Base-by-base conservation (phyloP, 2,888 invertebrate genomes). In the Leptopterna dolabrata region DNA sequence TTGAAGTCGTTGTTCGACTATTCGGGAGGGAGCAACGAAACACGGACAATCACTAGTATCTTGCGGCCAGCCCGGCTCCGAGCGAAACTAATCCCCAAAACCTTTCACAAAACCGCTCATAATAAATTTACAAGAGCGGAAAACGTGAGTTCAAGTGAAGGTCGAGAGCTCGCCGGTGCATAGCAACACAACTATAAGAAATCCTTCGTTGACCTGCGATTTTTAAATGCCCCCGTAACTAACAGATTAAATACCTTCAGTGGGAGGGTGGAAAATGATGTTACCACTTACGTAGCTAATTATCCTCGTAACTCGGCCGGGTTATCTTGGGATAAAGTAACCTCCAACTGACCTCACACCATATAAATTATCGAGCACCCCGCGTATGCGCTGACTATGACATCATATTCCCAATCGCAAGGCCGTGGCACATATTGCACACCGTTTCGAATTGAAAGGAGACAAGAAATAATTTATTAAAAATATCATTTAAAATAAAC, bases 91-190 rank as follows among this genome's bases (percentile, higher is more conserved):
- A 51, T 16, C 51, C 51, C 24, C 63, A 63, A 63, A 63, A 63
- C 63, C 63, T 63, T 63, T 63, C 63, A 24, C 63, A 24, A 63
- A 63, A 63, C 63, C 63, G 63, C 63, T 63, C 63, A 27, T 24
- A 63, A 63, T 63, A 63, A 63, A 63, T 63, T 63, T 24, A 63
- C 63, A 63, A 63, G 63, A 63, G 63, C 63, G 63, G n/a, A 63
- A 63, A 63, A 63, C 63, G 63, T 63, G 63, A 63, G 63, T 63
- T 63, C 63, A 63, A 63, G 63, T 63, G 63, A 63, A 63, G 63
- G 63, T 63, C 19, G 63, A 63, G 63, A n/a, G n/a, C n/a, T 51
- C n/a, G 51, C n/a, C 16, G 4, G n/a, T n/a, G 16, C 51, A 51
- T 16, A 14, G 51, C 51, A 51, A 19, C 51, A 14, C 16, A 51